Conservation (phyloP, 1,140 invertebrate genomes). For the Colletes gigas region DNA sequence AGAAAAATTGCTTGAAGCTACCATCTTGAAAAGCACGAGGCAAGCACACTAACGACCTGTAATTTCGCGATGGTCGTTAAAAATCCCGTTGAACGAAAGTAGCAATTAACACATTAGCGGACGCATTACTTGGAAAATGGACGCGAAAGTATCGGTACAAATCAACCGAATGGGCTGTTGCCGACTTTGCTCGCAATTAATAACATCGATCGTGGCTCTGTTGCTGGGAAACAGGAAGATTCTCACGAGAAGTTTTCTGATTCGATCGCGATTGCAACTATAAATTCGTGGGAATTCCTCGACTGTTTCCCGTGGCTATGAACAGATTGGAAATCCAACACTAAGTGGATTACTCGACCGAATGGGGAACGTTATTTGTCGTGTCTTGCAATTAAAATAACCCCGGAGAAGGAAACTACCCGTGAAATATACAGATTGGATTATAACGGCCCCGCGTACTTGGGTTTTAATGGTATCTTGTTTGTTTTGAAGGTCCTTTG, state of each 20-base stretch:
- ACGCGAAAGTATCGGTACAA: neutral
- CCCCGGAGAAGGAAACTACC: neutral
- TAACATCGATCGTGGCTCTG: neutral
- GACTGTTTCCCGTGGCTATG: neutral
- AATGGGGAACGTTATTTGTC: neutral
- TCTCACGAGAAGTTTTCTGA: neutral
- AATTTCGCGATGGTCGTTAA: neutral
- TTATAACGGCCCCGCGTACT: neutral
- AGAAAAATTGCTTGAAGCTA: too few relatives aligned
- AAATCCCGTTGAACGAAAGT: neutral
- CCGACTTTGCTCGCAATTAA: neutral
- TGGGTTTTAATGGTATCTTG: neutral
- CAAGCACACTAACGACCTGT: too few relatives aligned
- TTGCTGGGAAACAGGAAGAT: neutral
- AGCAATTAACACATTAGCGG: neutral
- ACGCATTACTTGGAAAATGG: neutral
- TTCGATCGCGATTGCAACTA: too few relatives aligned
- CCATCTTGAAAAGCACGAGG: too few relatives aligned
- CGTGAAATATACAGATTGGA: neutral
- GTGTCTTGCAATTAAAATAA: neutral
- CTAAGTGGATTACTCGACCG: neutral
- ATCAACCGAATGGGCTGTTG: neutral
- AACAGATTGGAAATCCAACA: neutral
- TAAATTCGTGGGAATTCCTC: neutral
- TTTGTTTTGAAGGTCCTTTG: neutral